Evolutionary conservation across 2,113 vertebrate species (phyloP).

Genomic region (Sterrhoptilus dennistouni): DNA sequence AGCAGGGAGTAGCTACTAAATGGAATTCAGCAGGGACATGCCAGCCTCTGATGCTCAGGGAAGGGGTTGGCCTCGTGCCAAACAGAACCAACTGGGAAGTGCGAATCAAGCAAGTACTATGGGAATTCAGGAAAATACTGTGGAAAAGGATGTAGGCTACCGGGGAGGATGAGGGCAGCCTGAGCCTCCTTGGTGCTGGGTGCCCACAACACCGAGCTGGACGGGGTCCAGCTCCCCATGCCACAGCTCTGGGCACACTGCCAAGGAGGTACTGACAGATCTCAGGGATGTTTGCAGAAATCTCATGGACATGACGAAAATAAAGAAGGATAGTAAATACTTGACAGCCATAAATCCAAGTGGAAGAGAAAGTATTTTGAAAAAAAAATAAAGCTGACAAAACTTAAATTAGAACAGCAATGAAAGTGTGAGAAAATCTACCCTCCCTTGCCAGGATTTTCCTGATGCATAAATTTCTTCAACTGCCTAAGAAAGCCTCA

Average conservation of each 20-base stretch:
- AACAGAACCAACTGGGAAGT: not conserved
- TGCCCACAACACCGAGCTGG: not conserved
- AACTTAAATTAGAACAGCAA: constrained; percentile 27
- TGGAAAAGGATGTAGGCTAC: not conserved
- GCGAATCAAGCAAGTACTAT: not conserved
- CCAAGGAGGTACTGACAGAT: not conserved
- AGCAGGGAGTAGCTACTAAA: not conserved
- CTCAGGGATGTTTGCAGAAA: not conserved
- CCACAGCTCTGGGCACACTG: not conserved
- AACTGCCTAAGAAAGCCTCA: not conserved
- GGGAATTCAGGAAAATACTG: not conserved
- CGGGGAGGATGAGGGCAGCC: not conserved
- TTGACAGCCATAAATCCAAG: constrained; percentile 35
- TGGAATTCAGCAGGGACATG: not conserved
- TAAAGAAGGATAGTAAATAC: not conserved
- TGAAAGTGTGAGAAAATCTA: constrained; percentile 12
- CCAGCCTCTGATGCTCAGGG: not conserved
- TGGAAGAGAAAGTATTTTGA: not conserved
- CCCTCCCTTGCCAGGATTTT: constrained; percentile 15
- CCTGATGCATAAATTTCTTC: not conserved
- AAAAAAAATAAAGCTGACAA: not conserved
- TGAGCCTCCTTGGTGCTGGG: not conserved
- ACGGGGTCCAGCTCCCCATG: not conserved
- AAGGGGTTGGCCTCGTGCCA: not conserved
- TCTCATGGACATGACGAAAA: constrained; percentile 22